phyloP scores from a whole-genome alignment of 2,113 vertebrate genomes.

The Lathamus discolor region DNA sequence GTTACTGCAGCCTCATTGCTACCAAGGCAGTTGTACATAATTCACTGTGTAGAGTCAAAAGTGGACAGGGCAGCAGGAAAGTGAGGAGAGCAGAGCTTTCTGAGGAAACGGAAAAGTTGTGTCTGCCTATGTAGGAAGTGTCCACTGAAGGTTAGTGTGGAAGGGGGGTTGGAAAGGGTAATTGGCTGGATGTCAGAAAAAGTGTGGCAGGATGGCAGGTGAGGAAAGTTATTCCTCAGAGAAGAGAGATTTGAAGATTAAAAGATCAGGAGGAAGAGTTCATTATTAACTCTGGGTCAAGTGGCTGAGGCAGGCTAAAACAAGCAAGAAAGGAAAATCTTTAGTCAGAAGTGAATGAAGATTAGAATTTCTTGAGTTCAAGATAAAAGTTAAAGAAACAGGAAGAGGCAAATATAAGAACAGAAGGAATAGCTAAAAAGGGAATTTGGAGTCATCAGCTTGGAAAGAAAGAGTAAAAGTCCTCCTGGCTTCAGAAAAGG shows the following conservation, averaged over 20 bases:
- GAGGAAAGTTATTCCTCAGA: background rate
- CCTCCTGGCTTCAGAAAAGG: background rate
- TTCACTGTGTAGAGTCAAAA: background rate
- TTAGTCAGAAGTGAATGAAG: background rate
- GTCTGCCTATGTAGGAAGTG: background rate
- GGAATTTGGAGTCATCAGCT: background rate
- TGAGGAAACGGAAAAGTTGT: background rate
- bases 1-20: background rate
- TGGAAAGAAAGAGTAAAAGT: background rate
- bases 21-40: background rate
- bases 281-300: background rate
- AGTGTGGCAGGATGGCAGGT: background rate
- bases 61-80: background rate
- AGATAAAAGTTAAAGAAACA: background rate
- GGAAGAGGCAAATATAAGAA: background rate
- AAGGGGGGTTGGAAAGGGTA: background rate
- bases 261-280: slow-evolving; percentile 21
- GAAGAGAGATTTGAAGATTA: background rate
- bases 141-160: background rate
- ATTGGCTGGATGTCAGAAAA: background rate
- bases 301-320: background rate
- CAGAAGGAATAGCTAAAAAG: background rate
- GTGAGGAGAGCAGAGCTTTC: background rate
- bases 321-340: background rate
- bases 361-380: background rate